These are phyloP conservation scores for Neelides sp. DNA, from an alignment of 1,140 invertebrate species.

Conservation along the genomic window DNA sequence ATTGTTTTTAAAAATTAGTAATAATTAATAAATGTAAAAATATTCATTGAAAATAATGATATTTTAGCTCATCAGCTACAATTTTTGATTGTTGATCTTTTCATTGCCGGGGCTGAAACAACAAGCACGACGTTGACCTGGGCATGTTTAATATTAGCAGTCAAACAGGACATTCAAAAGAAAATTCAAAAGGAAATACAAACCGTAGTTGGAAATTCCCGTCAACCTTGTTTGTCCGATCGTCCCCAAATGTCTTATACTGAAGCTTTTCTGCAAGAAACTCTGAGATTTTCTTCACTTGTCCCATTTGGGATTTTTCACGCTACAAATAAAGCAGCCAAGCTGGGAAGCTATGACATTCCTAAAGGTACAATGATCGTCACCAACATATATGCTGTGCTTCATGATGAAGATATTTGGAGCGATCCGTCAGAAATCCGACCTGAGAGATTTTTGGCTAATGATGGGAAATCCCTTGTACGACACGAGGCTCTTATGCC, in stretches of 20 bases:
- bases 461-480: background rate
- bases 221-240: too few relatives aligned
- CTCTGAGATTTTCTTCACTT: slow-evolving; percentile 60
- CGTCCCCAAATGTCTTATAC: slow-evolving; percentile 51
- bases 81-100: too few relatives aligned
- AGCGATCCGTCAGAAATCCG: slow-evolving; percentile 37
- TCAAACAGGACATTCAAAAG: too few relatives aligned
- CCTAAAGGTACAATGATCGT: slow-evolving; percentile 35
- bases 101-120: too few relatives aligned
- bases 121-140: too few relatives aligned
- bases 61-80: too few relatives aligned
- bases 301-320: slow-evolving; percentile 66
- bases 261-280: slow-evolving; percentile 60
- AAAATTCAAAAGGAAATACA: too few relatives aligned
- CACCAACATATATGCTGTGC: slow-evolving; percentile 37
- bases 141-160: too few relatives aligned
- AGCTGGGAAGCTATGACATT: slow-evolving; percentile 48
- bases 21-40: too few relatives aligned
- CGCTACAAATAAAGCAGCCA: slow-evolving; percentile 54
- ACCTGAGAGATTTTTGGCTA: slow-evolving; percentile 39
- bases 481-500: slow-evolving; percentile 13
- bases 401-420: slow-evolving; percentile 36
- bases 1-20: too few relatives aligned
- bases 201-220: too few relatives aligned
- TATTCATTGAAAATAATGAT: too few relatives aligned